Evolutionary conservation across 2,797 vertebrate species (phyloP).

Genomic region (Rhabdomys pumilio): DNA sequence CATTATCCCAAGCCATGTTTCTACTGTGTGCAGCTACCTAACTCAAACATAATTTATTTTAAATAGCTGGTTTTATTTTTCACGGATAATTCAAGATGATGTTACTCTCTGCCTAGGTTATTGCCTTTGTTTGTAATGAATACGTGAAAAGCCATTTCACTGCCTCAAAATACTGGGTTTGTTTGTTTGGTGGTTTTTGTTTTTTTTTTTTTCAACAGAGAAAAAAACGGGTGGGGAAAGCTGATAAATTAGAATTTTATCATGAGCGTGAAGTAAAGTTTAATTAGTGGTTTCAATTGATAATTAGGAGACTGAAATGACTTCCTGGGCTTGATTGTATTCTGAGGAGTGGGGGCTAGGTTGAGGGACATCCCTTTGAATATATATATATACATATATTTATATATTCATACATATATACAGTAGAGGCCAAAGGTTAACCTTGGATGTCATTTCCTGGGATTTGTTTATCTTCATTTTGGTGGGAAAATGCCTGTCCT

Average conservation of each 20-base stretch:
- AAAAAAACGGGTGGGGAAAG: slow-evolving; percentile 8
- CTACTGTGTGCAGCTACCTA: slow-evolving; percentile 64
- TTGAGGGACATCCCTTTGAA: neutral
- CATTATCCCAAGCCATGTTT: slow-evolving; percentile 81
- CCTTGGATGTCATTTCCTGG: neutral
- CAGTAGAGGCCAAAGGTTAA: neutral
- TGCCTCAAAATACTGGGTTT: neutral
- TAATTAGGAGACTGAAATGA: slow-evolving; percentile 26
- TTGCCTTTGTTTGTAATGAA: slow-evolving; percentile 21
- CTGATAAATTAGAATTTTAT: neutral
- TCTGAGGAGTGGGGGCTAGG: neutral
- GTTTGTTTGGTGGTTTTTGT: neutral
- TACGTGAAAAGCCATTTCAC: slow-evolving; percentile 36
- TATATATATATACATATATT: neutral
- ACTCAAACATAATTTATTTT: slow-evolving; percentile 67
- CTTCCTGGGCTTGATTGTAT: neutral
- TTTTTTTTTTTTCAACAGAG: neutral
- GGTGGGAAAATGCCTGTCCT: neutral
- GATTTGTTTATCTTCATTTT: neutral
- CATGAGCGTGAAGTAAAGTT: neutral
- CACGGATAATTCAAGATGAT: neutral
- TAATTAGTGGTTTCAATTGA: neutral
- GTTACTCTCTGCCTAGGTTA: neutral
- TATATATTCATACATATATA: too few relatives aligned
- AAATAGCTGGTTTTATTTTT: slow-evolving; percentile 61